A percentile compares a stretch with the other conserved stretches of the same genome.
phyloP scores from a whole-genome alignment of 2,888 invertebrate species.

The Ormyrus labotus region DNA sequence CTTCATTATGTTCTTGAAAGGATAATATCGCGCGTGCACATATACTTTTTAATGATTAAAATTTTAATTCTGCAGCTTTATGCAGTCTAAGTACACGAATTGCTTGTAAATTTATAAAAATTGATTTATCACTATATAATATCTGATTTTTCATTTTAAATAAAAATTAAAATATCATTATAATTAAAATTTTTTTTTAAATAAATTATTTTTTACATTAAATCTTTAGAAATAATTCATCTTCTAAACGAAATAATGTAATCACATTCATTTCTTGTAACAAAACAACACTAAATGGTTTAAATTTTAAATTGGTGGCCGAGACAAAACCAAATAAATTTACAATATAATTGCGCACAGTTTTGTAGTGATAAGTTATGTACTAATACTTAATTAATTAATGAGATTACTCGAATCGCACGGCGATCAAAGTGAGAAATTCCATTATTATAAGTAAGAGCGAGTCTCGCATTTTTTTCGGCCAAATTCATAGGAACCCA shows the following conservation, averaged over 20 bases:
- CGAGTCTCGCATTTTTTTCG: slow-evolving; percentile 2
- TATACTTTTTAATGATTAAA: background rate
- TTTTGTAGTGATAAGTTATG: slow-evolving; percentile 6
- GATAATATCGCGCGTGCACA: slow-evolving; percentile 1
- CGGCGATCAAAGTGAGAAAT: background rate
- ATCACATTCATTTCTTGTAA: slow-evolving; percentile 1
- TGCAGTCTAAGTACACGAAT: slow-evolving; percentile 27
- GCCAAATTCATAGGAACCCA: slow-evolving; percentile 18
- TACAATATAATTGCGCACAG: background rate
- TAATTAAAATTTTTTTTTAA: background rate
- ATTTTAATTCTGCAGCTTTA: background rate
- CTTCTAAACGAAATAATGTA: background rate
- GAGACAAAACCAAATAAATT: background rate
- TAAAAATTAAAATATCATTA: slow-evolving; percentile 1
- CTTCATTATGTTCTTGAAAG: background rate
- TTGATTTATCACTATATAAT: slow-evolving; percentile 23
- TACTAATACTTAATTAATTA: background rate
- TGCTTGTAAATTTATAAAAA: slow-evolving; percentile 14
- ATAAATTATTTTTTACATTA: background rate
- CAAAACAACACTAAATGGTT: slow-evolving; percentile 12
- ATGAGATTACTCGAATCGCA: background rate
- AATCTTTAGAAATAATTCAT: slow-evolving; percentile 9
- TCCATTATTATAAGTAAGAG: background rate
- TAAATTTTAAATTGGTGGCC: background rate
- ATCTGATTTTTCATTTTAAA: background rate